A percentile compares a stretch with the other conserved stretches of the same genome.
These are phyloP conservation scores for Scaptomyza caliginosa DNA, from an alignment of 2,888 invertebrate genomes.

Conservation along the genomic window DNA sequence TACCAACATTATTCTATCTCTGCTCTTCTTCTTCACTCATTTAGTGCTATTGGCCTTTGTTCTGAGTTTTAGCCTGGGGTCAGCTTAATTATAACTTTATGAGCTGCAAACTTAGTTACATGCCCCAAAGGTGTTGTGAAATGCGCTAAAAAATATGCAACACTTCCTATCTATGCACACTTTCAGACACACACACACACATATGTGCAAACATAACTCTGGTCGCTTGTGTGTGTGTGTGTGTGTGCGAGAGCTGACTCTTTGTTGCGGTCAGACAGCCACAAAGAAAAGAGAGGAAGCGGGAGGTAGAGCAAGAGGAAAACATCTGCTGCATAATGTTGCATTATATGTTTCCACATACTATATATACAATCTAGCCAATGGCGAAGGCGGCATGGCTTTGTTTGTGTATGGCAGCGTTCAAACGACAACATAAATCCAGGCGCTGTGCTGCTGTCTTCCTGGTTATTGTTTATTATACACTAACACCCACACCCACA, in stretches of 20 bases:
- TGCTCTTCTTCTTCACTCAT: neutral
- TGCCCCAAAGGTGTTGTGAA: constrained; percentile 58
- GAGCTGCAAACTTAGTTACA: constrained; percentile 54
- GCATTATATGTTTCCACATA: constrained; percentile 15
- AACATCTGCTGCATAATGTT: constrained; percentile 45
- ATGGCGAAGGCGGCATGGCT: constrained; percentile 30
- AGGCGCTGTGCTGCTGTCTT: constrained; percentile 58
- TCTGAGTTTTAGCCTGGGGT: constrained; percentile 18
- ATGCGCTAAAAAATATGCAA: constrained; percentile 60
- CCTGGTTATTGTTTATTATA: constrained; percentile 69
- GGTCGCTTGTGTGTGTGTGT: constrained; percentile 4
- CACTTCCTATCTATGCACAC: constrained; percentile 40
- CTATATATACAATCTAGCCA: constrained; percentile 18
- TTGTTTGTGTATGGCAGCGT: neutral
- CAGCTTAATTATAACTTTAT: constrained; percentile 65
- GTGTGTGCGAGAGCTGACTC: constrained; percentile 25
- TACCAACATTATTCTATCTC: no score
- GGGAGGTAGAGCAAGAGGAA: neutral
- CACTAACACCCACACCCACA: constrained; percentile 33
- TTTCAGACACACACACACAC: neutral
- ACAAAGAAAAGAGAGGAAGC: constrained; percentile 25
- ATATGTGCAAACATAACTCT: constrained; percentile 22
- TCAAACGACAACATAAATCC: constrained; percentile 71
- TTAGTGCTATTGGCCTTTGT: constrained; percentile 14
- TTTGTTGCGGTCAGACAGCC: constrained; percentile 59